These are phyloP conservation scores for Hippoglossus hippoglossus DNA, from an alignment of 2,797 vertebrate genomes.

Conservation along the genomic window DNA sequence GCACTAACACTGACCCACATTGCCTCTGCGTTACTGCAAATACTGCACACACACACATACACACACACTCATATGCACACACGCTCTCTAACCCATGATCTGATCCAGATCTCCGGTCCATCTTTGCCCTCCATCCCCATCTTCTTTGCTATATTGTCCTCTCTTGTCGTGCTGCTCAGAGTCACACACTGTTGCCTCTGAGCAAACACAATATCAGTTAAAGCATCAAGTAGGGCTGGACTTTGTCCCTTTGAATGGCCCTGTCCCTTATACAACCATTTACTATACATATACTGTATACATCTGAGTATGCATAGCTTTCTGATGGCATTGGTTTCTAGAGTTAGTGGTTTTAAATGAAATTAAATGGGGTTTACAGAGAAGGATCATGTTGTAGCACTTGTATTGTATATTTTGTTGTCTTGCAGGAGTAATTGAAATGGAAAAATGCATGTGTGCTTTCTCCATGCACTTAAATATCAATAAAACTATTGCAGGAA, in stretches of 20 bases:
- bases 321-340: too few species aligned
- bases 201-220: conserved; percentile 48
- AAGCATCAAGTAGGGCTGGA: conserved; percentile 26
- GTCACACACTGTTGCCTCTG: conserved; percentile 35
- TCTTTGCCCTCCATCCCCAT: conserved; percentile 27
- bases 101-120: conserved; percentile 31
- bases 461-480: background rate
- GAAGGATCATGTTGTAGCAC: background rate
- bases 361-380: background rate
- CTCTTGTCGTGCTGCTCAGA: conserved; percentile 16
- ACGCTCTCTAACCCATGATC: conserved; percentile 46
- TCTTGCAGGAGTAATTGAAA: background rate
- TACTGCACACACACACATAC: conserved; percentile 15
- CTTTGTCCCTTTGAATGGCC: conserved; percentile 21
- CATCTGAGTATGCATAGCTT: too few species aligned
- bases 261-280: too few species aligned
- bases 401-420: background rate
- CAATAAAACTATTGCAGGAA: background rate
- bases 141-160: conserved; percentile 39
- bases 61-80: conserved; percentile 28
- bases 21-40: conserved; percentile 46
- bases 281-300: too few species aligned
- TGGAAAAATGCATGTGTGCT: background rate
- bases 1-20: conserved; percentile 79
- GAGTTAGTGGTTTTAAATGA: background rate